phyloP scores from a whole-genome alignment of 2,113 vertebrate species.

The Alligator sinensis region DNA sequence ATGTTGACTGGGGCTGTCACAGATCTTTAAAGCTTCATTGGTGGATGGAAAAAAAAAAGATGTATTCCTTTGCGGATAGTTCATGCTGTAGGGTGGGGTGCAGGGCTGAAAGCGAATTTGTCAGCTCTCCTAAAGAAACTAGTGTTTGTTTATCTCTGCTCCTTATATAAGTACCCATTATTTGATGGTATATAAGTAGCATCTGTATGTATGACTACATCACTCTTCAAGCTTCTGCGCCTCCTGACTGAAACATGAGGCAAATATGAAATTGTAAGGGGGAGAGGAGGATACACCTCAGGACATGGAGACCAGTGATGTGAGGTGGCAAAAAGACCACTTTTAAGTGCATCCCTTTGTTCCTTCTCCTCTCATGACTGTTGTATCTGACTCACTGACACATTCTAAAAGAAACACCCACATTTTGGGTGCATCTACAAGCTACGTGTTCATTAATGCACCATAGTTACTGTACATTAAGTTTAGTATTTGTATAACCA shows the following conservation, averaged over 20 bases:
- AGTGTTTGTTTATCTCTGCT: background rate
- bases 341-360: background rate
- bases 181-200: slow-evolving; percentile 26
- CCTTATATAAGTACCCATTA: background rate
- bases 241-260: background rate
- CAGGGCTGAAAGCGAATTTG: background rate
- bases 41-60: background rate
- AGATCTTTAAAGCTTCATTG: background rate
- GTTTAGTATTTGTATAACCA: too few species aligned
- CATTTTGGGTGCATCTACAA: too few species aligned
- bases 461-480: too few species aligned
- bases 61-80: background rate
- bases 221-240: background rate
- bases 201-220: background rate
- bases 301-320: background rate
- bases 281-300: background rate
- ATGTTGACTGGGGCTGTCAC: slow-evolving; percentile 20
- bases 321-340: background rate
- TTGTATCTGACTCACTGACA: background rate
- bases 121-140: background rate
- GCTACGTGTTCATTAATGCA: too few species aligned
- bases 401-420: background rate
- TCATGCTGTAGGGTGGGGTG: background rate
- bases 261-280: background rate
- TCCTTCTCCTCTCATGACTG: background rate